A percentile compares a stretch with the other conserved stretches of the same genome.
Conservation (phyloP, 2,797 vertebrate genomes). For the Paratrypauchen microcephalus region DNA sequence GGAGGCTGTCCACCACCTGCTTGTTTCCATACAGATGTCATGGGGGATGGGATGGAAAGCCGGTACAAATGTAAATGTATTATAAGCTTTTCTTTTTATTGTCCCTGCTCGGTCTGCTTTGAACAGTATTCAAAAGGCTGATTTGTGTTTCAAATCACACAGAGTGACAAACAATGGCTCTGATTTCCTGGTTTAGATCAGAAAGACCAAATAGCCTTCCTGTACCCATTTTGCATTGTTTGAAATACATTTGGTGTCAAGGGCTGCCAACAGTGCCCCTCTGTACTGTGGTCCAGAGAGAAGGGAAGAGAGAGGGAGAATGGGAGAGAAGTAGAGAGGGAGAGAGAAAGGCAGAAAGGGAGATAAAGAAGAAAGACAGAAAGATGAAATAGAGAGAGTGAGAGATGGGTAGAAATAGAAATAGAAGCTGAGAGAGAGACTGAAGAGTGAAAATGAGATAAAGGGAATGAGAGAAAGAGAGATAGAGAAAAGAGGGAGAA, state of each 20-base stretch:
- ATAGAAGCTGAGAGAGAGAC: no score
- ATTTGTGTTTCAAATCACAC: neutral
- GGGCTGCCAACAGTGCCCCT: conserved; percentile 21
- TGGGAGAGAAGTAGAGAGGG: neutral
- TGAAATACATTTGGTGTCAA: conserved; percentile 38
- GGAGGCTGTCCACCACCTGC: no score
- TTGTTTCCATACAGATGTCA: no score
- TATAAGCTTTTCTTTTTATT: no score
- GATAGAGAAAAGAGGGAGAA: no score
- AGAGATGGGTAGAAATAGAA: no score
- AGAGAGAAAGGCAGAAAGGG: no score
- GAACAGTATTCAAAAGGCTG: neutral
- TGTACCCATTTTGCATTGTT: conserved; percentile 13
- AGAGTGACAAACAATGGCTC: conserved; percentile 13
- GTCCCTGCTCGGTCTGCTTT: neutral
- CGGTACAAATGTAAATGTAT: neutral
- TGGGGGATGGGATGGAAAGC: neutral
- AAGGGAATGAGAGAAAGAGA: no score
- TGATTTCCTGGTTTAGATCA: conserved; percentile 18
- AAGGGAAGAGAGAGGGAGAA: conserved; percentile 20
- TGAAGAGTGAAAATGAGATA: no score
- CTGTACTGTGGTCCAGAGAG: conserved; percentile 25
- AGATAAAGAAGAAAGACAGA: no score
- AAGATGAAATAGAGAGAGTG: no score
- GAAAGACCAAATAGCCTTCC: conserved; percentile 34